Evolutionary conservation across 2,113 vertebrate genomes (phyloP).

Genomic region (Corythornis madagascariensis): DNA sequence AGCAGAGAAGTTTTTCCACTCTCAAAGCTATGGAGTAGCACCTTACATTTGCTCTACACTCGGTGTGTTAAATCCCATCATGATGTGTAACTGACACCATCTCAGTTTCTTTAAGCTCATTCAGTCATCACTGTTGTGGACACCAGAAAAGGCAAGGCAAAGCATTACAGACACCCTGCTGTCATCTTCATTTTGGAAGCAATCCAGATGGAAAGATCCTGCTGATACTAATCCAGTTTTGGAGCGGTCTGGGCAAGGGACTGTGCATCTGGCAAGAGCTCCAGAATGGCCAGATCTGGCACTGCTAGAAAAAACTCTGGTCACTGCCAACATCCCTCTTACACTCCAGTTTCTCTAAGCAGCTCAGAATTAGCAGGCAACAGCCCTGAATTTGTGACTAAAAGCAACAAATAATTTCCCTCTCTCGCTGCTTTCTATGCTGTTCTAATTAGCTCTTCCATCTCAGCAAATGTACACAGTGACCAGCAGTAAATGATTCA

Average conservation of each 20-base stretch:
- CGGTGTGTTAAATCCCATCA: not conserved
- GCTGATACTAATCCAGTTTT: conserved; percentile 9
- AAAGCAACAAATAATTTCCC: not conserved
- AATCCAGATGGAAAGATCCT: conserved; percentile 38
- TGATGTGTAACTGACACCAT: not conserved
- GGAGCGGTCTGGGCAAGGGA: conserved; percentile 1
- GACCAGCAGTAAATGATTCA: not conserved
- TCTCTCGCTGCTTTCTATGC: not conserved
- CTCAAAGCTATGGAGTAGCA: not conserved
- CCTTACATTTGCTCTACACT: not conserved
- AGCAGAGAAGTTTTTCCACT: not conserved
- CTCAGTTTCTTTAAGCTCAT: not conserved
- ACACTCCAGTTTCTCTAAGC: not conserved
- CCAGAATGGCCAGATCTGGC: conserved; percentile 14
- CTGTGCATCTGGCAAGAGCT: conserved; percentile 30
- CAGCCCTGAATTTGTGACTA: not conserved
- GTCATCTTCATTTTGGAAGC: conserved; percentile 41
- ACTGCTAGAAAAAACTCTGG: not conserved
- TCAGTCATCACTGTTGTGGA: conserved; percentile 1
- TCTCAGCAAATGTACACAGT: not conserved
- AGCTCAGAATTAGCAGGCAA: conserved; percentile 4
- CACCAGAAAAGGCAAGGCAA: conserved; percentile 25
- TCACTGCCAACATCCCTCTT: conserved; percentile 7
- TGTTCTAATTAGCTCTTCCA: not conserved
- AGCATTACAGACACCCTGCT: conserved; percentile 51